Evolutionary conservation across 2,888 invertebrate species (phyloP), one percentile per base, ranked within the genome.

Genomic region (Pherbina coryleti): DNA sequence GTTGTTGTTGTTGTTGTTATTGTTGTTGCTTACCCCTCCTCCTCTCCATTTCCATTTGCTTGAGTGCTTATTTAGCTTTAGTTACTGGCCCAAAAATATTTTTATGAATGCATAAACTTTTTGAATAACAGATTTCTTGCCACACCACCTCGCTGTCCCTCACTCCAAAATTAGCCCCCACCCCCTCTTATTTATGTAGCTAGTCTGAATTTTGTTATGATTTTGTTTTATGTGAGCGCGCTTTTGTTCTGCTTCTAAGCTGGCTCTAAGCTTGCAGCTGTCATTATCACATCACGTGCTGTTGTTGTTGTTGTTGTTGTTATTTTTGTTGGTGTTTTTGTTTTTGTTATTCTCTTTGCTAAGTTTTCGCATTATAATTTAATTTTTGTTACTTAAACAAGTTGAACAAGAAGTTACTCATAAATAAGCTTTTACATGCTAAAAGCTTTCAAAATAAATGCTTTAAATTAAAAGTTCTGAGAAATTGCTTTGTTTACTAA

Each of bases 171-270:
- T n/a, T n/a, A n/a, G n/a, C 11, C 44, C 11, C 11, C 7, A 1
- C 37, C 37, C 44, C 7, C 7, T 86, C 82, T 82, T 85, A 82
- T 81, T 81, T 84, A 2, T 55, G 19, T 22, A 19, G 55, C n/a
- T 2, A 55, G 2, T 19, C 1, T 1, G 2, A 19, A 55, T 22
- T 55, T 22, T 22, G 19, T 70, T 31, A 5, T 70, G 25, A 31
- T 70, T 70, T n/a, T 70, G 22, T 28, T 70, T 70, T 19, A 19
- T 19, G 83, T 81, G 83, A 80, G 81, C 83, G 81, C 83, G 82
- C 77, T 78, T 83, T 80, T 79, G 76, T 84, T 77, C 72, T 72
- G 80, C 75, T 80, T 73, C 80, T 82, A 81, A 84, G 80, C 81
- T 82, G 73, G 72, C 82, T 81, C 28, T 55, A 55, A 55, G 31